Conservation (phyloP, 2,888 invertebrate species). For the Tillus elongatus region DNA sequence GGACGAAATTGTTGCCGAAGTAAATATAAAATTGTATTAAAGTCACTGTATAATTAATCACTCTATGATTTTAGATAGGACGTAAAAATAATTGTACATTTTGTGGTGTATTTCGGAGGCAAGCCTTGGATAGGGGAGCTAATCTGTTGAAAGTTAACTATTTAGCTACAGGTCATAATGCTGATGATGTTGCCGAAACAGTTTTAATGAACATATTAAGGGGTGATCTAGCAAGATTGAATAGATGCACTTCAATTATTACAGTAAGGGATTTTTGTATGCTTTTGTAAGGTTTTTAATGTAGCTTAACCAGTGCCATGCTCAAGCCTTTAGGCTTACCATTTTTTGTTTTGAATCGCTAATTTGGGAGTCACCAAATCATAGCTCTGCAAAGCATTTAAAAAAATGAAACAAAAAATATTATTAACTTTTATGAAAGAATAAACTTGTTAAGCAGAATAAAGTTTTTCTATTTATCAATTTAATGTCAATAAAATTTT, state of each 20-base stretch:
- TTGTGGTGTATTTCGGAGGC: slow-evolving; percentile 90
- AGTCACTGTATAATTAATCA: too few species aligned
- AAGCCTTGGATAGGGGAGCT: slow-evolving; percentile 94
- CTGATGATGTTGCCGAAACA: slow-evolving; percentile 97
- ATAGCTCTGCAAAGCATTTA: too few species aligned
- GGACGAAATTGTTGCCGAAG: slow-evolving; percentile 91
- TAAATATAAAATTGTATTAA: slow-evolving; percentile 42
- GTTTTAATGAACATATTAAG: slow-evolving; percentile 95
- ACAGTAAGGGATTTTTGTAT: slow-evolving; percentile 53
- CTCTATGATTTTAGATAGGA: slow-evolving; percentile 47
- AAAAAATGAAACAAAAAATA: too few species aligned
- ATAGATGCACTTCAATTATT: slow-evolving; percentile 82
- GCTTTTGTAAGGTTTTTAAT: neutral
- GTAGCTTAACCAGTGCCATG: too few species aligned
- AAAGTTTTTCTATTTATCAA: too few species aligned
- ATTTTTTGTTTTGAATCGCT: too few species aligned
- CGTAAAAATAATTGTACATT: slow-evolving; percentile 95
- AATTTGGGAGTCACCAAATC: too few species aligned
- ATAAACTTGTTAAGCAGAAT: too few species aligned
- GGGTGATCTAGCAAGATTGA: slow-evolving; percentile 90
- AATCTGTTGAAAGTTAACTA: slow-evolving; percentile 78
- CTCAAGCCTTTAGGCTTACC: too few species aligned
- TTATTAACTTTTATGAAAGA: too few species aligned
- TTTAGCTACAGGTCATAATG: slow-evolving; percentile 94
- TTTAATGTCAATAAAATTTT: too few species aligned